Conservation (phyloP, 2,797 vertebrate species). For the Trichosurus vulpecula region DNA sequence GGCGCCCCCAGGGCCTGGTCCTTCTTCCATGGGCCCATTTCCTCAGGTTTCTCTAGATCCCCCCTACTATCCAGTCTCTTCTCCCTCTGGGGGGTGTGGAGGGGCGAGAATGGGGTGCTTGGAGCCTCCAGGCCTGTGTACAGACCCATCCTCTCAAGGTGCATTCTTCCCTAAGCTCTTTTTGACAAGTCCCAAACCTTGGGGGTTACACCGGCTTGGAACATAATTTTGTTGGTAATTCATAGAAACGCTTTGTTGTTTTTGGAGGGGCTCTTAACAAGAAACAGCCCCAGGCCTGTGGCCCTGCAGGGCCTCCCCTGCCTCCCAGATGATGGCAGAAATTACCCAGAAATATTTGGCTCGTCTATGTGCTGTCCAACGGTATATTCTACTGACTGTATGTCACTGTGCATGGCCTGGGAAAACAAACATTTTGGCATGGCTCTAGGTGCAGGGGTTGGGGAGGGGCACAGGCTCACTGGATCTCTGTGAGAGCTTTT, state of each 20-base stretch:
- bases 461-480: slow-evolving; percentile 61
- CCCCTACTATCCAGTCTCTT: background rate
- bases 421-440: slow-evolving; percentile 85
- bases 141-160: slow-evolving; percentile 14
- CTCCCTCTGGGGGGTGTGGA: background rate
- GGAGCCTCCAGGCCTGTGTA: background rate
- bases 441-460: slow-evolving; percentile 76
- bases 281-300: slow-evolving; percentile 77
- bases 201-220: slow-evolving; percentile 53
- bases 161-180: slow-evolving; percentile 36
- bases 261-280: slow-evolving; percentile 79
- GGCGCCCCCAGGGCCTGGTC: background rate
- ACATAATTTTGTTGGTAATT: slow-evolving; percentile 79
- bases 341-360: slow-evolving; percentile 87
- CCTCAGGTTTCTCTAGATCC: too few relatives aligned
- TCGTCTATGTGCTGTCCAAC: slow-evolving; percentile 78
- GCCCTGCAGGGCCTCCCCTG: slow-evolving; percentile 10
- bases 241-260: slow-evolving; percentile 80
- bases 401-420: slow-evolving; percentile 83
- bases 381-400: slow-evolving; percentile 83
- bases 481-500: background rate
- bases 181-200: slow-evolving; percentile 61
- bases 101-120: background rate
- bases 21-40: background rate
- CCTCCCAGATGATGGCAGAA: slow-evolving; percentile 84